Evolutionary conservation across 2,888 invertebrate genomes (phyloP), one percentile per base, ranked within the genome.

Genomic region (Drosophila nr. medialis): DNA sequence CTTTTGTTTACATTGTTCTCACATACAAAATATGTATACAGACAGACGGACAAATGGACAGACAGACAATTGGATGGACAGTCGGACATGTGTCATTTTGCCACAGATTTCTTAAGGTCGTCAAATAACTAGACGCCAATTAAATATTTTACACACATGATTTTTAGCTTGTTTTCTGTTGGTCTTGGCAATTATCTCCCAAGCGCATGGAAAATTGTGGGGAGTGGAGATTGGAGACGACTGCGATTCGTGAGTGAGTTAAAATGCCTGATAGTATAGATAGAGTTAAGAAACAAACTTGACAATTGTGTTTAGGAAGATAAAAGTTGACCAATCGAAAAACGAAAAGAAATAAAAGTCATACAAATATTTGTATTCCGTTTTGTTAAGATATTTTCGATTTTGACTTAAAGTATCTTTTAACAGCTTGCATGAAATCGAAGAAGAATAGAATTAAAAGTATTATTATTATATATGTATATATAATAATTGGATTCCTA

Each of bases 51-150:
- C 50, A 62, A 11, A 24, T n/a, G 45, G 29, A n/a, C 18, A 45
- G 36, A 38, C 30, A 38, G 15, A 42, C 48, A 63, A 48, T 38
- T 56, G 48, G 60, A 54, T 56, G 64, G 38, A 30, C 48, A 59
- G 56, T 56, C 42, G 56, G 38, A 64, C 36, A 54, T 75, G 55
- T 79, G 67, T 64, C 79, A 75, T 75, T 79, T 75, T 72, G 80
- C 78, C 79, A 78, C 72, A 86, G 64, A 86, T 77, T 70, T 80
- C 72, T 84, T 83, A 84, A 86, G 83, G 86, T 80, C 86, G 80
- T 49, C 84, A 78, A 86, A 76, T 83, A 81, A 80, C 77, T 75
- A 80, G 74, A 71, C 62, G 78, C 71, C 85, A 83, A 86, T 84
- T 87, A 87, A 78, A 77, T 72, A 60, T 80, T 80, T 77, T 72